phyloP scores from a whole-genome alignment of 2,888 invertebrate genomes.

The Limnephilus auricula region DNA sequence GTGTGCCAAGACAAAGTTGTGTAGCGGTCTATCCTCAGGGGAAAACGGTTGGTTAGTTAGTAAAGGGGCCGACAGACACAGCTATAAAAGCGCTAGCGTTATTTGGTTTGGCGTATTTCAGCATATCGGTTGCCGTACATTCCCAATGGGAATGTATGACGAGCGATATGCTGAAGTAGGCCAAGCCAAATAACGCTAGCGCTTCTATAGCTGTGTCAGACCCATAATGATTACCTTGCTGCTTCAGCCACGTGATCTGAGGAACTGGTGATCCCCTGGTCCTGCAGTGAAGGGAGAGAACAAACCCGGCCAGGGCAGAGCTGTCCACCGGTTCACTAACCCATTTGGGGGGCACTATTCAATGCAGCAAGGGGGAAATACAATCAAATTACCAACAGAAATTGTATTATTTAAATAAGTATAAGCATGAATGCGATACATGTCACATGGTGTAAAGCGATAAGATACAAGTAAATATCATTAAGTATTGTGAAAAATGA shows the following conservation, averaged over 20 bases:
- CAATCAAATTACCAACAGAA: not conserved
- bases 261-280: constrained; percentile 88
- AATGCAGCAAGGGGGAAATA: constrained; percentile 41
- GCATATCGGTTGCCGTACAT: too few species aligned
- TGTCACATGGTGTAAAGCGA: not conserved
- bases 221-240: constrained; percentile 80
- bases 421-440: not conserved
- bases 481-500: not conserved
- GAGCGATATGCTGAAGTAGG: too few species aligned
- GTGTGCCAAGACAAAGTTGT: too few species aligned
- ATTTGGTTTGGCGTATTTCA: too few species aligned
- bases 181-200: too few species aligned
- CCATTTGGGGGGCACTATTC: constrained; percentile 87
- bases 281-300: constrained; percentile 83
- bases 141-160: too few species aligned
- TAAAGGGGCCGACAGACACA: too few species aligned
- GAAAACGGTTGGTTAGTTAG: too few species aligned
- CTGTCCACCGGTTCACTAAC: constrained; percentile 85
- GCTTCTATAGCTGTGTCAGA: too few species aligned
- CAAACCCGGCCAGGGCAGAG: constrained; percentile 84
- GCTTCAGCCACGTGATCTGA: constrained; percentile 85
- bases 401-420: not conserved
- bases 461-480: not conserved
- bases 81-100: too few species aligned
- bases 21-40: too few species aligned